Conservation (phyloP, 2,113 vertebrate species). For the Campylomormyrus tamandua region DNA sequence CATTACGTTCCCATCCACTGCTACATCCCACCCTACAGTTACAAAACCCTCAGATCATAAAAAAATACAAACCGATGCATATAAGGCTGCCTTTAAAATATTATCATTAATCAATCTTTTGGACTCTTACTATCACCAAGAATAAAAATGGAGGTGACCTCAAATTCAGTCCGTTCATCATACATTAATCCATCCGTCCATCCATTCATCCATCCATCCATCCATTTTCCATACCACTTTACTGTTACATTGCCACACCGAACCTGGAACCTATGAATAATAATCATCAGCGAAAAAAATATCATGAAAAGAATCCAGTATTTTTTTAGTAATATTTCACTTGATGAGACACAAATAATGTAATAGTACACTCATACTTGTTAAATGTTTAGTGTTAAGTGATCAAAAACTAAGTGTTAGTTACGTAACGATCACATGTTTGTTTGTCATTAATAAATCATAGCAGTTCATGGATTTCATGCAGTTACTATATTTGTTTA, state of each 20-base stretch:
- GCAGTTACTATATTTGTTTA: background rate
- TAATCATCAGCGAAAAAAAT: background rate
- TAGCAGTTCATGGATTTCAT: background rate
- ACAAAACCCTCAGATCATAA: background rate
- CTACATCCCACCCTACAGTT: too few relatives aligned
- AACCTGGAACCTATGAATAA: background rate
- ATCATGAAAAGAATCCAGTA: background rate
- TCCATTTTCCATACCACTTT: background rate
- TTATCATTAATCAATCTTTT: background rate
- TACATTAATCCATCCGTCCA: background rate
- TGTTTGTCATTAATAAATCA: background rate
- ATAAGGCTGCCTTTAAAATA: background rate
- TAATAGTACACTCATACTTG: background rate
- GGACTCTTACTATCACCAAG: background rate
- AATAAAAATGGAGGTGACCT: background rate
- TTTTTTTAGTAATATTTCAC: background rate
- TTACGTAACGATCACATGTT: background rate
- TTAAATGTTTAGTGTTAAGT: background rate
- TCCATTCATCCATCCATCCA: background rate
- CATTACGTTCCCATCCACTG: background rate
- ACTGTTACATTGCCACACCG: background rate
- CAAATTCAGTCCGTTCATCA: background rate
- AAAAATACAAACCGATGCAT: background rate
- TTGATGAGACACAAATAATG: background rate
- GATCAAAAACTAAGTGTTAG: background rate